Percentiles rank a stretch among this genome's conserved stretches.
Conservation (phyloP, 1,140 invertebrate species). For the Ganaspis sp. region DNA sequence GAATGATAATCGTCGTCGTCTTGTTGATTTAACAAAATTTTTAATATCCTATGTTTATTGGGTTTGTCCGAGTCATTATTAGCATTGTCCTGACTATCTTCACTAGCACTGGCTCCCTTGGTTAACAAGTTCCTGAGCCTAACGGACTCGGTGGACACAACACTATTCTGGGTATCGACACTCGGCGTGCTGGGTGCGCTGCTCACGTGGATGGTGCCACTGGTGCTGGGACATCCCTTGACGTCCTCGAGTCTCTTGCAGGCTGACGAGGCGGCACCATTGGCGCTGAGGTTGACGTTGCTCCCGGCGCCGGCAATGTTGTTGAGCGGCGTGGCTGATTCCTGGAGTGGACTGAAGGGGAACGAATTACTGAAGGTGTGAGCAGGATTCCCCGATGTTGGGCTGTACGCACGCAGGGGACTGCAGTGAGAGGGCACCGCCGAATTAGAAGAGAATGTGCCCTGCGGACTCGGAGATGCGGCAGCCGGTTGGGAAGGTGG, state of each 20-base stretch:
- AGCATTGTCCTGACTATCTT: slow-evolving; percentile 71
- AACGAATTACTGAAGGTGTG: slow-evolving; percentile 77
- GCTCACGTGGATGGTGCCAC: slow-evolving; percentile 40
- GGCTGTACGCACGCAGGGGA: slow-evolving; percentile 71
- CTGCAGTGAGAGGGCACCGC: slow-evolving; percentile 64
- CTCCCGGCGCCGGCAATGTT: slow-evolving; percentile 58
- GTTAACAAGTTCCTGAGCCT: slow-evolving; percentile 82
- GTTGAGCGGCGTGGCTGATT: slow-evolving; percentile 64
- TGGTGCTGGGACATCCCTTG: slow-evolving; percentile 36
- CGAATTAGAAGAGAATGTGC: slow-evolving; percentile 57
- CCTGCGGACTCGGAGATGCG: slow-evolving; percentile 67
- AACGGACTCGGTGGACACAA: slow-evolving; percentile 78
- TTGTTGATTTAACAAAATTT: slow-evolving; percentile 87
- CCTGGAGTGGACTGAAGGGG: slow-evolving; percentile 79
- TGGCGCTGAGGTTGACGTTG: slow-evolving; percentile 41
- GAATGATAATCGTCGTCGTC: slow-evolving; percentile 84
- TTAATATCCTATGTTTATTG: slow-evolving; percentile 81
- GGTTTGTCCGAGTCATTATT: slow-evolving; percentile 69
- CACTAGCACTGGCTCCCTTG: slow-evolving; percentile 76
- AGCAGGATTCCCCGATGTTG: slow-evolving; percentile 63
- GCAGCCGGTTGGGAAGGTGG: slow-evolving; percentile 75
- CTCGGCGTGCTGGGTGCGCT: slow-evolving; percentile 31
- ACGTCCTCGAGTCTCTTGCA: slow-evolving; percentile 27
- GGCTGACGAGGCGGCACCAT: slow-evolving; percentile 34
- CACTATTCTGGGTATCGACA: slow-evolving; percentile 55